phyloP scores from a whole-genome alignment of 1,140 invertebrate species.

The Drosophila subobscura region DNA sequence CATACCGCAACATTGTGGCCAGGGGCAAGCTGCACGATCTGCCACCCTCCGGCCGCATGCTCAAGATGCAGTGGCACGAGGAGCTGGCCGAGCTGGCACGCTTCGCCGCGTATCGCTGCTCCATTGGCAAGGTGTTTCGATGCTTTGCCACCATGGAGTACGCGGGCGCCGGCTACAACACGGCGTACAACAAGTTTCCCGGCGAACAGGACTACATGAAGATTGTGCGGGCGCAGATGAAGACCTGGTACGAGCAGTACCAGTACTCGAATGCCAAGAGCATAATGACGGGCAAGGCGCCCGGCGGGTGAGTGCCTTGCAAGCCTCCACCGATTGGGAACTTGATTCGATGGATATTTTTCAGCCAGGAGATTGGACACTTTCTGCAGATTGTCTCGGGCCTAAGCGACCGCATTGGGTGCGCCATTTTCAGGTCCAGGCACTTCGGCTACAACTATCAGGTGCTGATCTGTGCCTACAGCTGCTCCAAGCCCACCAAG shows the following conservation, averaged over 20 bases:
- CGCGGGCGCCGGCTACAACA: slow-evolving; percentile 9
- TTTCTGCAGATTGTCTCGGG: slow-evolving; percentile 20
- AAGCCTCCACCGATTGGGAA: no score
- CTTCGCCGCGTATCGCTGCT: slow-evolving; percentile 4
- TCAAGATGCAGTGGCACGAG: slow-evolving; percentile 24
- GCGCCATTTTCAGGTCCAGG: background rate
- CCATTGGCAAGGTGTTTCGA: background rate
- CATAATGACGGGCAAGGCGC: background rate
- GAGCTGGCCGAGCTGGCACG: slow-evolving; percentile 21
- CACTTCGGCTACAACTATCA: no score
- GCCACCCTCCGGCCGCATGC: slow-evolving; percentile 16
- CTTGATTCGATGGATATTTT: no score
- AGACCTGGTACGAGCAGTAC: slow-evolving; percentile 24
- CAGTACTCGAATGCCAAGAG: background rate
- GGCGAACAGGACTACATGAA: background rate
- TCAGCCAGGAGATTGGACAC: slow-evolving; percentile 15
- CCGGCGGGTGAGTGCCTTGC: background rate
- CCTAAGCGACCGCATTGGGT: slow-evolving; percentile 22
- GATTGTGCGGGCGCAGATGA: slow-evolving; percentile 9
- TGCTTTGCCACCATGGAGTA: slow-evolving; percentile 1
- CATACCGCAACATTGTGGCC: slow-evolving; percentile 31
- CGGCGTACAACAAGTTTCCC: slow-evolving; percentile 4
- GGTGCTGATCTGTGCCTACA: no score
- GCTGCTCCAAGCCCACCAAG: no score
- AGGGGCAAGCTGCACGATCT: slow-evolving; percentile 1